Evolutionary conservation across 2,113 vertebrate genomes (phyloP).

Genomic region (Eulacestoma nigropectus): DNA sequence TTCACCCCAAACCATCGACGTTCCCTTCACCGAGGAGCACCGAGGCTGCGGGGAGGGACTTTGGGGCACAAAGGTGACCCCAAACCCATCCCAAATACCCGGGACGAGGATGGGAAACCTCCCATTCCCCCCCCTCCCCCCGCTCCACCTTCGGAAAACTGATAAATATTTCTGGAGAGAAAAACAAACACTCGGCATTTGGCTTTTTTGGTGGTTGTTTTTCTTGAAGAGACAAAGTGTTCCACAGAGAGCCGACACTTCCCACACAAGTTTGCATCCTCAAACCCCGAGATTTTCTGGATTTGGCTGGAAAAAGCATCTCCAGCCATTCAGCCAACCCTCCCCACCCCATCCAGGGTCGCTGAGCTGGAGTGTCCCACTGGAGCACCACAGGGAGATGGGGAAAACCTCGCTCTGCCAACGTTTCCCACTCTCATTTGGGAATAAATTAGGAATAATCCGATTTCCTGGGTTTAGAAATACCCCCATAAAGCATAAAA

Average conservation of each 20-base stretch:
- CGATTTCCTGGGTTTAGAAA: neutral
- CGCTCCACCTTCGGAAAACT: accelerated
- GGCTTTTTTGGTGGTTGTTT: conserved; percentile 24
- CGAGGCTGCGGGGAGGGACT: neutral
- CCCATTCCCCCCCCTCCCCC: neutral
- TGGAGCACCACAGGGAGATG: accelerated
- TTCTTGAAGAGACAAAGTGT: conserved; percentile 48
- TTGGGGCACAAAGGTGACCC: accelerated
- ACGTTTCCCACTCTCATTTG: neutral
- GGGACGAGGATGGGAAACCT: neutral
- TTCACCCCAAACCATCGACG: accelerated
- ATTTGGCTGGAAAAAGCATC: neutral
- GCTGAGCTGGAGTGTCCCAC: accelerated
- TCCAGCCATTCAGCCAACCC: neutral
- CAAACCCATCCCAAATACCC: neutral
- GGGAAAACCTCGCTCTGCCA: neutral
- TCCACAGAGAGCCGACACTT: conserved; percentile 48
- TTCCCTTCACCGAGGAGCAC: accelerated
- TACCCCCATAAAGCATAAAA: neutral
- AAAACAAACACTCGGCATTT: neutral
- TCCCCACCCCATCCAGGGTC: neutral
- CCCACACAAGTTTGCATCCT: conserved; percentile 45
- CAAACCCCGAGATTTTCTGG: neutral
- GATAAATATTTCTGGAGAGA: neutral
- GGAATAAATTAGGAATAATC: neutral